A percentile compares a stretch with the other conserved stretches of the same genome.
Conservation (phyloP, 1,140 invertebrate species). For the Pinna nobilis region DNA sequence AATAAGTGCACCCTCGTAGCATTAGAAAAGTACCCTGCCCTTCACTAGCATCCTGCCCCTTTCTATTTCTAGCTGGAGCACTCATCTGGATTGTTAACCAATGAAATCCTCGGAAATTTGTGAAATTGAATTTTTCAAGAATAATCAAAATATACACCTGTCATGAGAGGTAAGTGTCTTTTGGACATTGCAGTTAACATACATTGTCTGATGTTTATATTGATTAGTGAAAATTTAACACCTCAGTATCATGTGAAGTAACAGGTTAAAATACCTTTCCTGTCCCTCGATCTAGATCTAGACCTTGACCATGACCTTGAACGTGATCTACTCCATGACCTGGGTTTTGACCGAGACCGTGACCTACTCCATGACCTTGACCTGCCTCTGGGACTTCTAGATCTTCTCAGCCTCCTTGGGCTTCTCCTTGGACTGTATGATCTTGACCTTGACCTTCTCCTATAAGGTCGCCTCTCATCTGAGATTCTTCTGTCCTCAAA, state of each 20-base stretch:
- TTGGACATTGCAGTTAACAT: not conserved
- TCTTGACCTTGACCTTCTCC: conserved; percentile 50
- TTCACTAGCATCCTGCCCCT: too few species aligned
- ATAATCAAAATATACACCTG: not conserved
- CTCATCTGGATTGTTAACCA: too few species aligned
- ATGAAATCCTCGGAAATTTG: too few species aligned
- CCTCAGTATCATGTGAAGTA: not conserved
- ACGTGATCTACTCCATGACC: conserved; percentile 56
- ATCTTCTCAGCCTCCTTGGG: conserved; percentile 40
- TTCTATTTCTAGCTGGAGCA: too few species aligned
- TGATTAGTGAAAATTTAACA: not conserved
- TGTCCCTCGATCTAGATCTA: conserved; percentile 23
- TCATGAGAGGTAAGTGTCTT: not conserved
- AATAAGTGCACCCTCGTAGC: too few species aligned
- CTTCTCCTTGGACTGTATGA: conserved; percentile 56
- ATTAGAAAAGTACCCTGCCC: too few species aligned
- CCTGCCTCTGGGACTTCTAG: conserved; percentile 40
- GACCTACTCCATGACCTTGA: conserved; percentile 35
- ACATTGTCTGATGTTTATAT: not conserved
- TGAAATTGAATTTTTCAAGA: not conserved
- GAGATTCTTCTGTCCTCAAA: conserved; percentile 41
- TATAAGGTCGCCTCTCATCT: conserved; percentile 40
- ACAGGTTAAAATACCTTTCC: conserved; percentile 1
- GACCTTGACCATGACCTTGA: conserved; percentile 51
- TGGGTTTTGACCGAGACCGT: conserved; percentile 50